Evolutionary conservation across 2,888 invertebrate genomes (phyloP), one percentile per base, ranked within the genome.

Genomic region (Julus scanicus): DNA sequence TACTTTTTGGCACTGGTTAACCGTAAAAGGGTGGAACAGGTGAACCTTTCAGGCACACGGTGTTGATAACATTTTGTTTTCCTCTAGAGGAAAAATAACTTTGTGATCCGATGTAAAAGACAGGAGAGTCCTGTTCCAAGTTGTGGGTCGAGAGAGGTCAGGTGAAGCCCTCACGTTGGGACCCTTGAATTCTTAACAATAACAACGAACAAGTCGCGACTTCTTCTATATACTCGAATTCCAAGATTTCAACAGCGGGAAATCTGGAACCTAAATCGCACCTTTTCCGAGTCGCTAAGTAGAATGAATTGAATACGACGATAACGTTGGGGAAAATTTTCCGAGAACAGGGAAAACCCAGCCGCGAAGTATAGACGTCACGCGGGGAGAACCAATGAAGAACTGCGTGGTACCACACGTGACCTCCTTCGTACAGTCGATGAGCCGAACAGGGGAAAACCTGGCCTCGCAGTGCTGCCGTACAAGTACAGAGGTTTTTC

Each of bases 341-440:
- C n/a, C n/a, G 6, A 63, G 63, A n/a, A 49, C 8, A 63, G 63
- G 63, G 63, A 63, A 63, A 63, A 63, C 63, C 63, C 63, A n/a
- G 63, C 0, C 6, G 2, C 0, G 20, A 2, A 63, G 63, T 2
- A 17, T 29, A 5, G 63, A 63, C 63, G 63, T 63, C 63, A 63
- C 57, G 57, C 20, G 17, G 1, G 6, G n/a, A 4, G 3, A 20
- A 20, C 63, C 63, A 63, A 63, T 63, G n/a, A 63, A 6, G 4
- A 20, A 8, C 20, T 3, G 63, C 11, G 8, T 2, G 11, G 49
- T 13, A 8, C 5, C 1, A 13, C 49, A 49, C 49, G 49, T 49
- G 49, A 49, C 49, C 48, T 49, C 29, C 5, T 9, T 6, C 1
- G 63, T 20, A 20, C 20, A 6, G 63, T n/a, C n/a, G 57, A 57